Base-by-base conservation (phyloP, 1,140 invertebrate species). In the Battus philenor region DNA sequence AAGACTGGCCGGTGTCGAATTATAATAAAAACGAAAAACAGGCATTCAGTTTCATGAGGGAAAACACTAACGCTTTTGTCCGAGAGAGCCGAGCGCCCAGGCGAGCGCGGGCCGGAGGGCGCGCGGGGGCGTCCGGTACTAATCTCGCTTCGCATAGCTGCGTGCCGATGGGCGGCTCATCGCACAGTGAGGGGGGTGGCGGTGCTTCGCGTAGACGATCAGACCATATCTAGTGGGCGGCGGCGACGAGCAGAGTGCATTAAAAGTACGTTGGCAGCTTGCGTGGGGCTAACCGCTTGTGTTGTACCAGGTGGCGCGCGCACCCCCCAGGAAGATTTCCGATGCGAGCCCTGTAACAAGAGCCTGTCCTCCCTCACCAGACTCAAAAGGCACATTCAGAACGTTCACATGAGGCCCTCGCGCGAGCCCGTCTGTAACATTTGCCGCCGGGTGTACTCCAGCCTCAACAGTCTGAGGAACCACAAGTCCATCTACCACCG, bases 401-500 rank as follows among this genome's bases (percentile, higher is more conserved):
- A 94, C 88, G 93, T 94, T 67, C 93, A 94, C 87, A 93, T 93
- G 89, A 89, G 92, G 65, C 93, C 93, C 58, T 93, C 92, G 75
- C 90, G 93, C 87, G 93, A 94, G 87, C 93, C 92, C 56, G 92
- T 94, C 69, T 95, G 94, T 90, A 94, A 93, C 88, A 94, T 94
- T 85, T 95, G 93, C 89, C 93, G 93, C 78, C 90, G 93, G 68
- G 92, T 94, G 59, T 95, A 95, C 88, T 94, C 93, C 87, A 94
- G 93, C 75, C 89, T 95, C 67, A 95, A 94, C 88, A 94, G 92
- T 73, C 89, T 95, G 54, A 88, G 94, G 67, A 94, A 94, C 88
- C 94, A 95, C 89, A 95, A 94, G 90, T 94, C 93, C 84, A 94
- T 94, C 88, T 94, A 94, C 82, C 94, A 95, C 87, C 90, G 92